These are phyloP conservation scores for Drosophila tripunctata DNA, from an alignment of 2,888 invertebrate genomes.

Conservation along the genomic window DNA sequence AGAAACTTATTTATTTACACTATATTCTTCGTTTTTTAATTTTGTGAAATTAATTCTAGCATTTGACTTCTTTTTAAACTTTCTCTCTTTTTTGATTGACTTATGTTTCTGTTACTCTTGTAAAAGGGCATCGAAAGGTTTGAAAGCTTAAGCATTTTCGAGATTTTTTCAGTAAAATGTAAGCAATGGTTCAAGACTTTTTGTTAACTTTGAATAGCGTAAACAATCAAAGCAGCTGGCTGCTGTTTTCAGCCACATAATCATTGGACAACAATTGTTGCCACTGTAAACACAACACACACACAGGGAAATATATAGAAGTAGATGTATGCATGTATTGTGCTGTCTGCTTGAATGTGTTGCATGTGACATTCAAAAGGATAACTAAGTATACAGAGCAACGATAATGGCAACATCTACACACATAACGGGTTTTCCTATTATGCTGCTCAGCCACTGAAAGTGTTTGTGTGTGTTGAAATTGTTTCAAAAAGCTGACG, in stretches of 20 bases:
- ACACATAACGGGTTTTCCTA: conserved; percentile 63
- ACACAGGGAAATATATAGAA: neutral
- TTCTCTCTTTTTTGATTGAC: too few relatives aligned
- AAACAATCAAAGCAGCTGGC: conserved; percentile 30
- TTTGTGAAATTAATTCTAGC: too few relatives aligned
- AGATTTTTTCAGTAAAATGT: too few relatives aligned
- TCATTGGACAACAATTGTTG: conserved; percentile 49
- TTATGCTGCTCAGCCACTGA: conserved; percentile 56
- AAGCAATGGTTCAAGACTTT: neutral
- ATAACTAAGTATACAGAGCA: conserved; percentile 63
- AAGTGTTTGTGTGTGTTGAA: conserved; percentile 63
- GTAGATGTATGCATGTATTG: conserved; percentile 4
- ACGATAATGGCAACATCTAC: conserved; percentile 63
- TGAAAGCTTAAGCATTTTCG: too few relatives aligned
- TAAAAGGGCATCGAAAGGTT: too few relatives aligned
- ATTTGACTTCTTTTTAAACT: too few relatives aligned
- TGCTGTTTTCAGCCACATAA: conserved; percentile 39
- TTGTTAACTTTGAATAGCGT: neutral
- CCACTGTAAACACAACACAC: conserved; percentile 15
- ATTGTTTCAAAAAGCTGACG: conserved; percentile 72
- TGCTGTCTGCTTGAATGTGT: conserved; percentile 8
- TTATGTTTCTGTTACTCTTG: too few relatives aligned
- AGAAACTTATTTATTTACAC: too few relatives aligned
- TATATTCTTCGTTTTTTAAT: too few relatives aligned
- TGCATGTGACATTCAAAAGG: conserved; percentile 63